A percentile compares a stretch with the other conserved stretches of the same genome.
Conservation (phyloP, 2,888 invertebrate species). For the Drosophila quinaria region DNA sequence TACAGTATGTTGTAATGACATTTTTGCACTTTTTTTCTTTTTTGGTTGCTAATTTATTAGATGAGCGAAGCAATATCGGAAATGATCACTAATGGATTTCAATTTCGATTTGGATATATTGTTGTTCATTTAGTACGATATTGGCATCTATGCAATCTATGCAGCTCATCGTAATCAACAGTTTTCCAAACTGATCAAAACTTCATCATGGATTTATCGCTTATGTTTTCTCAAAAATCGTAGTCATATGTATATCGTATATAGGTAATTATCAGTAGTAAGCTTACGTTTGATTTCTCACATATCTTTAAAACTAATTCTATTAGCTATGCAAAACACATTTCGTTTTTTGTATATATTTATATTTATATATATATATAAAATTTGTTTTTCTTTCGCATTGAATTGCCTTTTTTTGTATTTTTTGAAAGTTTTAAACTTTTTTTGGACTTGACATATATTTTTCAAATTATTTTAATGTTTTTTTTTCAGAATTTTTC, state of each 20-base stretch:
- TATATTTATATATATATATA: constrained; percentile 43
- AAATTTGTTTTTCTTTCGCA: constrained; percentile 43
- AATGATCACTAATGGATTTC: constrained; percentile 45
- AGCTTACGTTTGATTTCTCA: constrained; percentile 79
- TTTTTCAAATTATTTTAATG: constrained; percentile 44
- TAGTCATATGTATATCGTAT: constrained; percentile 67
- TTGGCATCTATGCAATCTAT: not conserved
- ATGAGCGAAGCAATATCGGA: constrained; percentile 57
- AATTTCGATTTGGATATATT: constrained; percentile 23
- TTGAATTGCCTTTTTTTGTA: constrained; percentile 34
- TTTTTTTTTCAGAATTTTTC: constrained; percentile 45
- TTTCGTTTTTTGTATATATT: constrained; percentile 59
- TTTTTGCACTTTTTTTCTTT: constrained; percentile 59
- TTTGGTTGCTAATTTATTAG: constrained; percentile 41
- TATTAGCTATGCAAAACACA: constrained; percentile 76
- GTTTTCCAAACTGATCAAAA: constrained; percentile 64
- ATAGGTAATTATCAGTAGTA: constrained; percentile 76
- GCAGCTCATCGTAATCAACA: constrained; percentile 35
- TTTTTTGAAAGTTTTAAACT: constrained; percentile 72
- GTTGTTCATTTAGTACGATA: constrained; percentile 11
- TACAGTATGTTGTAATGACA: constrained; percentile 38
- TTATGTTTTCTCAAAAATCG: constrained; percentile 35
- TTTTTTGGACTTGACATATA: constrained; percentile 58
- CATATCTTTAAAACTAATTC: constrained; percentile 67
- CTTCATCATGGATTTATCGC: constrained; percentile 41